Evolutionary conservation across 2,797 vertebrate genomes (phyloP).

Genomic region (Takifugu rubripes): DNA sequence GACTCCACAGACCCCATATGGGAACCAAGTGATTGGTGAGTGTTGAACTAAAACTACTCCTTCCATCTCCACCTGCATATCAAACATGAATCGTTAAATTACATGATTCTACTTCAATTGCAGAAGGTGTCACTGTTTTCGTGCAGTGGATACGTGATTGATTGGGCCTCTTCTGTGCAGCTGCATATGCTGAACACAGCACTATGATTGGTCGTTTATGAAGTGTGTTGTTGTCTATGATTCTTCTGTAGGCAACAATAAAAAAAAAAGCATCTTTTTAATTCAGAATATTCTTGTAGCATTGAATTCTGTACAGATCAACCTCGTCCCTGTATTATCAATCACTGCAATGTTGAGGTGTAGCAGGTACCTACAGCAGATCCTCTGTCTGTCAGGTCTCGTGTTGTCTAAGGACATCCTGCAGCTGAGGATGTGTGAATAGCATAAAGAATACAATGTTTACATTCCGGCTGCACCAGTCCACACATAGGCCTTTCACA

Average conservation of each 20-base stretch:
- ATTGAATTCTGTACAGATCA: neutral
- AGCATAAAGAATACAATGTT: conserved; percentile 16
- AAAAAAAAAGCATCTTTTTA: neutral
- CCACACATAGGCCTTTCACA: neutral
- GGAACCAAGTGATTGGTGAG: conserved; percentile 70
- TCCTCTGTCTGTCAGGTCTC: conserved; percentile 1
- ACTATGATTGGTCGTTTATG: conserved; percentile 10
- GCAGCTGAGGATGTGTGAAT: neutral
- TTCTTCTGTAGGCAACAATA: neutral
- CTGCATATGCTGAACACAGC: conserved; percentile 14
- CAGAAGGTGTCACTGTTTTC: neutral
- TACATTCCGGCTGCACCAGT: conserved; percentile 17
- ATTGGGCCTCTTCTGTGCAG: conserved; percentile 28
- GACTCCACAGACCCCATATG: conserved; percentile 42
- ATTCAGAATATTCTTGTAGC: neutral
- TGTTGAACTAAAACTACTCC: conserved; percentile 10
- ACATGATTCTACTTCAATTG: neutral
- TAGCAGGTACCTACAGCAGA: conserved; percentile 33
- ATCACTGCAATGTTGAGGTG: neutral
- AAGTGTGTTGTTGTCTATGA: conserved; percentile 1
- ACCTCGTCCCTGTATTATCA: too few species aligned
- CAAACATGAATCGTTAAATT: too few species aligned
- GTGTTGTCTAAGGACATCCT: conserved; percentile 34
- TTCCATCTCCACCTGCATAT: conserved; percentile 23
- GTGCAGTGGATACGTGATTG: neutral